These are phyloP conservation scores for Pygmarrhopalites habei DNA, from an alignment of 1,140 invertebrate species.

Conservation along the genomic window DNA sequence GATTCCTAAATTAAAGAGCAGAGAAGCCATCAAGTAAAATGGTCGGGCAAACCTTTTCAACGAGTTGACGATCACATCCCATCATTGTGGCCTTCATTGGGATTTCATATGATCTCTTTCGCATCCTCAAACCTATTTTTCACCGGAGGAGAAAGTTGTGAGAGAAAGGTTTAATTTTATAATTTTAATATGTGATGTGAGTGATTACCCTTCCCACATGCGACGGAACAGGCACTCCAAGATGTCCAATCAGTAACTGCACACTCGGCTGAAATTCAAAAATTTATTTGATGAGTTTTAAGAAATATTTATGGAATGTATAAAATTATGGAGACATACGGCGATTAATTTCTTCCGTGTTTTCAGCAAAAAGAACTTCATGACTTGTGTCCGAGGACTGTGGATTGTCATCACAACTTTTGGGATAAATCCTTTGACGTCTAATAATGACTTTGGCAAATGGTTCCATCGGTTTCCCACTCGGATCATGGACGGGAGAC, in stretches of 20 bases:
- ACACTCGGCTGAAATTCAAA: constrained; percentile 44
- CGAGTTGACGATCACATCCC: constrained; percentile 46
- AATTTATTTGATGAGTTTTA: not conserved
- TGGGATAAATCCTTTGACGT: constrained; percentile 48
- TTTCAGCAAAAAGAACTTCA: constrained; percentile 38
- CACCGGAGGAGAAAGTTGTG: too few species aligned
- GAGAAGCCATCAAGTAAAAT: too few species aligned
- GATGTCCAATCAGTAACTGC: constrained; percentile 47
- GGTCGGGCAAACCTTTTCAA: too few species aligned
- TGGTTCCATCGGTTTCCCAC: constrained; percentile 50
- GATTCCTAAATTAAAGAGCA: too few species aligned
- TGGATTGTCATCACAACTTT: constrained; percentile 42
- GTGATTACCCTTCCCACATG: constrained; percentile 50
- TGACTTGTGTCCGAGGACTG: constrained; percentile 19
- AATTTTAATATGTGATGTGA: too few species aligned
- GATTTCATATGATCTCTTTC: constrained; percentile 48
- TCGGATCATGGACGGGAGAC: constrained; percentile 55
- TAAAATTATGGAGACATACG: constrained; percentile 42
- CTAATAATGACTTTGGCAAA: constrained; percentile 49
- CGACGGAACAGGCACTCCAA: constrained; percentile 48
- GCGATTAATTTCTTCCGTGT: constrained; percentile 43
- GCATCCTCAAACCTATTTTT: constrained; percentile 46
- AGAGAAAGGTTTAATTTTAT: too few species aligned
- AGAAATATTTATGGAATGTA: not conserved
- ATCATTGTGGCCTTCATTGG: constrained; percentile 49